phyloP scores from a whole-genome alignment of 2,797 vertebrate genomes.

The Zalophus californianus region DNA sequence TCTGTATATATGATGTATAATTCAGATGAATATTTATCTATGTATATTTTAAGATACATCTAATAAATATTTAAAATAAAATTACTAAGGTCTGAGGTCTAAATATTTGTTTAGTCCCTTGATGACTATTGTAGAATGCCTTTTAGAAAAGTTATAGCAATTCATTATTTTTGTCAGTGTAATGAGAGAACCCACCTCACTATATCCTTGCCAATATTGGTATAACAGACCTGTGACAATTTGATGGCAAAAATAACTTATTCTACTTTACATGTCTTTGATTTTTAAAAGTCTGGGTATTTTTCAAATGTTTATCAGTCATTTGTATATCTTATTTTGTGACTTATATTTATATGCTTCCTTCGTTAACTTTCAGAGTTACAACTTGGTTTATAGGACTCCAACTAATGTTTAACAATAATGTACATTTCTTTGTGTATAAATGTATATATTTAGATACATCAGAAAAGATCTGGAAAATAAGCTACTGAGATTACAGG shows the following conservation, averaged over 20 bases:
- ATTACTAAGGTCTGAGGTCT: neutral
- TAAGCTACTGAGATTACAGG: neutral
- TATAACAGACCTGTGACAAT: neutral
- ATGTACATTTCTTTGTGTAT: neutral
- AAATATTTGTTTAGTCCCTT: neutral
- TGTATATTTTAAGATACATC: neutral
- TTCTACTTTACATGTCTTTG: neutral
- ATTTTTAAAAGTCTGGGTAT: neutral
- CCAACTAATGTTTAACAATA: neutral
- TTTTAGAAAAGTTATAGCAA: neutral
- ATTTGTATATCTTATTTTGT: neutral
- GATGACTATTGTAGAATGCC: neutral
- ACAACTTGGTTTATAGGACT: neutral
- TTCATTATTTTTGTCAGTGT: fast-evolving
- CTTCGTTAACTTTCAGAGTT: neutral
- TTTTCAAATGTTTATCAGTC: neutral
- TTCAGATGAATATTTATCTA: neutral
- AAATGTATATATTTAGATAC: neutral
- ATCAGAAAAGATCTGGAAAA: neutral
- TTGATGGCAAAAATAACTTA: neutral
- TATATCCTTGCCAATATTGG: fast-evolving
- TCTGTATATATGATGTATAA: neutral
- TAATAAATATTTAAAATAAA: neutral
- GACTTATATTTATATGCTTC: neutral
- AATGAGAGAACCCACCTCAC: fast-evolving